Base-by-base conservation (phyloP, 2,888 invertebrate species). In the Alcis repandata region DNA sequence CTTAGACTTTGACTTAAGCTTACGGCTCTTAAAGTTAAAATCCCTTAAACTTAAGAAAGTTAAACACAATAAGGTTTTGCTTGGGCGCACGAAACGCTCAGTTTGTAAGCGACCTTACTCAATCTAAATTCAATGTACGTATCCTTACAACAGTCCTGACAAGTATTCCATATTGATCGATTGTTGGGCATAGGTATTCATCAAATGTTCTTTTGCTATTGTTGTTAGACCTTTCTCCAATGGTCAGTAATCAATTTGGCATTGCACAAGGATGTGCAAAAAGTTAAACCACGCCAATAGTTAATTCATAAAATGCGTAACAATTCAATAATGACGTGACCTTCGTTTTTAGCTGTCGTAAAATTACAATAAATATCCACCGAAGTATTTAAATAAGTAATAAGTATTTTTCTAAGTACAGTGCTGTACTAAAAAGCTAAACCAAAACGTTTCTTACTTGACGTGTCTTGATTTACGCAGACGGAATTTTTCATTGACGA, bases 121-220 rank as follows among this genome's bases (percentile, higher is more conserved):
- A 22, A 0, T 64, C 15, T 15, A 27, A 49, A 60, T 60, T 60
- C 65, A 43, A 38, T 11, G 8, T 4, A 22, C 27, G 51, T 20
- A 1, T 36, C n/a, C 27, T 40, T 11, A 33, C 40, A 33, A n/a
- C 52, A 33, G n/a, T 17, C 52, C 17, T n/a, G 57, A 40, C 52
- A 11, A 19, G 57, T n/a, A n/a, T n/a, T n/a, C 8, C n/a, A 32
- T 2, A 15, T 20, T 46, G 46, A 48, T 54, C 33, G 49, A 59
- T 59, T 36, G 20, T n/a, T 45, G 10, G 22, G 27, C 4, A 45
- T 43, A 45, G 27, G 58, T 40, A 59, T 53, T 53, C 53, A 53
- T 54, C 36, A 59, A 13, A 40, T 48, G 59, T 59, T 1, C 45
- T 41, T 41, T 51, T 43, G n/a, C 32, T 54, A 38, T 61, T 54